phyloP scores from a whole-genome alignment of 2,888 invertebrate species.

The Digitonthophagus gazella region DNA sequence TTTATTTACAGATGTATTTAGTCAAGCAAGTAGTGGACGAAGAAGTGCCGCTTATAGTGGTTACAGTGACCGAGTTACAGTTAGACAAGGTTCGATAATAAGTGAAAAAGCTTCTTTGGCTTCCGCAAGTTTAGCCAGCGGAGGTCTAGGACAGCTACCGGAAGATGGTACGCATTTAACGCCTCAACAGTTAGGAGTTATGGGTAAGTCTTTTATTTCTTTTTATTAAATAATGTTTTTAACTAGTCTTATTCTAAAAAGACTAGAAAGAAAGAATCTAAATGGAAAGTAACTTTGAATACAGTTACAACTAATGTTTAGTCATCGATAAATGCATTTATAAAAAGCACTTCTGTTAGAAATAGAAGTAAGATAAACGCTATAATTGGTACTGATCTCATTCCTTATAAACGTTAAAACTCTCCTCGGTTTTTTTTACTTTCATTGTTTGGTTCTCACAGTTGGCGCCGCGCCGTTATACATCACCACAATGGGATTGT shows the following conservation, averaged over 20 bases:
- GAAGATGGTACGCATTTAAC: conserved; percentile 65
- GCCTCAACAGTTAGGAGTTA: conserved; percentile 84
- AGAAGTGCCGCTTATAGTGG: conserved; percentile 56
- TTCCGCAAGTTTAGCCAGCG: conserved; percentile 62
- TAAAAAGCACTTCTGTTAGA: background rate
- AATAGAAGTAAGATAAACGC: background rate
- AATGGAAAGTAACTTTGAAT: no score
- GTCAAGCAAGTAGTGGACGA: conserved; percentile 64
- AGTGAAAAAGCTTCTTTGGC: conserved; percentile 69
- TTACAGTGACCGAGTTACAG: conserved; percentile 42
- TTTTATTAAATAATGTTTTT: background rate
- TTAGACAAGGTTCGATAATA: conserved; percentile 55
- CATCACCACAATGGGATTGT: background rate
- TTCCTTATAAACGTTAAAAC: background rate
- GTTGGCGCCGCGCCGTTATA: background rate
- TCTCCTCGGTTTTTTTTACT: background rate
- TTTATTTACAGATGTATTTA: conserved; percentile 64
- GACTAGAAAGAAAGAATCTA: no score
- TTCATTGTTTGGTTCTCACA: background rate
- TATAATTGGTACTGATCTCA: background rate
- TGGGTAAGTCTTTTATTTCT: conserved; percentile 64
- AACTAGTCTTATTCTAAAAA: background rate
- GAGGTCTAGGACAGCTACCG: conserved; percentile 47
- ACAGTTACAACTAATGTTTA: no score
- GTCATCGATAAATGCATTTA: no score